phyloP scores from a whole-genome alignment of 2,888 invertebrate genomes.

The Pterobdella sp. region DNA sequence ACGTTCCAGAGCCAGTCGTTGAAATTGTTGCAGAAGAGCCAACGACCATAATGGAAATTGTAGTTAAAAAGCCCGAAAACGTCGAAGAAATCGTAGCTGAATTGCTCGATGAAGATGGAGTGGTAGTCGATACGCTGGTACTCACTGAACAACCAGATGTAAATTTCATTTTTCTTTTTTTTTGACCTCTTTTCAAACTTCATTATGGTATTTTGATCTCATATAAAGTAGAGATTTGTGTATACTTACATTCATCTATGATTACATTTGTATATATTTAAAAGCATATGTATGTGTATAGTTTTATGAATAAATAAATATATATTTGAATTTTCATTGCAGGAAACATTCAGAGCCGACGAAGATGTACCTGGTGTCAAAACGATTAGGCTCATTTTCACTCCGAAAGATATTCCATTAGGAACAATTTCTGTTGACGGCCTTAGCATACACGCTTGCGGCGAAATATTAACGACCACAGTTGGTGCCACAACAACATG shows the following conservation, averaged over 20 bases:
- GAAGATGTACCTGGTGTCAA: too few relatives aligned
- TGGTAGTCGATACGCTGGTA: neutral
- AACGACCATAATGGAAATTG: neutral
- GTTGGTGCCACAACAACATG: neutral
- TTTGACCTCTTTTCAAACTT: neutral
- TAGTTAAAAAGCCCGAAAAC: neutral
- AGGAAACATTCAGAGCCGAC: too few relatives aligned
- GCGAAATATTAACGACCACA: neutral
- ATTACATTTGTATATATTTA: too few relatives aligned
- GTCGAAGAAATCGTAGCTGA: neutral
- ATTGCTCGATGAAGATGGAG: neutral
- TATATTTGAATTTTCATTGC: too few relatives aligned
- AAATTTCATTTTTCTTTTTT: neutral
- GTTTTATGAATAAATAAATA: too few relatives aligned
- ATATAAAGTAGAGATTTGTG: too few relatives aligned
- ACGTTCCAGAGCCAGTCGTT: neutral
- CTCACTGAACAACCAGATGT: neutral
- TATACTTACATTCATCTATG: too few relatives aligned
- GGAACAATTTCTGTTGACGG: neutral
- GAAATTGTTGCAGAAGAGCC: neutral
- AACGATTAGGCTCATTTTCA: too few relatives aligned
- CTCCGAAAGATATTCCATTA: too few relatives aligned
- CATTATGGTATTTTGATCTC: too few relatives aligned
- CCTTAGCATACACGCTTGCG: neutral
- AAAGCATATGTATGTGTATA: too few relatives aligned